Evolutionary conservation across 2,113 vertebrate species (phyloP).

Genomic region (Plestiodon gilberti): DNA sequence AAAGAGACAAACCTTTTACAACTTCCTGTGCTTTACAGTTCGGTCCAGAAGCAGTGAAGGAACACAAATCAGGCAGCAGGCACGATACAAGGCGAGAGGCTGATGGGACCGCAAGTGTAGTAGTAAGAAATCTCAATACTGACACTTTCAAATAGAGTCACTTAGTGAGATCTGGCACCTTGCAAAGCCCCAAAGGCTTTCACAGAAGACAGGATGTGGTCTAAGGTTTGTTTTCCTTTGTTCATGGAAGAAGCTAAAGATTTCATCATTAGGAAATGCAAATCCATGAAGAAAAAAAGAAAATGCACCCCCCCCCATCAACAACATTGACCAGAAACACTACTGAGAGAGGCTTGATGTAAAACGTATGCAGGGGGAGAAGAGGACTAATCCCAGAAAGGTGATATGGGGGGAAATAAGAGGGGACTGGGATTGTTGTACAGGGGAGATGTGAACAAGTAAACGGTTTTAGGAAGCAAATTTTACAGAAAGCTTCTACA

Average conservation of each 20-base stretch:
- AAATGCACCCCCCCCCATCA: no score
- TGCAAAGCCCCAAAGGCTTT: constrained; percentile 7
- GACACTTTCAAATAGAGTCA: constrained; percentile 26
- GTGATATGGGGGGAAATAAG: neutral
- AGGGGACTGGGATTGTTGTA: no score
- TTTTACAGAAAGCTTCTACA: neutral
- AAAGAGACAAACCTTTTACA: constrained; percentile 41
- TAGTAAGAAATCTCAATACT: constrained; percentile 33
- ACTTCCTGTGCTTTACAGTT: constrained; percentile 56
- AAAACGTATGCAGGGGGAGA: neutral
- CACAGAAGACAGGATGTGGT: neutral
- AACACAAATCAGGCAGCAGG: constrained; percentile 13
- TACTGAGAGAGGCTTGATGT: neutral
- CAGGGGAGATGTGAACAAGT: neutral
- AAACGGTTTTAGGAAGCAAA: neutral
- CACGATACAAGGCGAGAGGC: constrained; percentile 42
- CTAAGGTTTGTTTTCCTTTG: neutral
- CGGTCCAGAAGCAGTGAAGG: constrained; percentile 47
- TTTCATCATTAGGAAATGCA: neutral
- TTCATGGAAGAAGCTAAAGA: constrained; percentile 14
- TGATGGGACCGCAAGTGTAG: constrained; percentile 8
- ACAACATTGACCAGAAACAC: neutral
- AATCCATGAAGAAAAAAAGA: neutral
- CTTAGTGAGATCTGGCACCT: constrained; percentile 34
- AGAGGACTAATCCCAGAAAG: neutral